Conservation (phyloP, 1,140 invertebrate species). For the Microvelia longipes region DNA sequence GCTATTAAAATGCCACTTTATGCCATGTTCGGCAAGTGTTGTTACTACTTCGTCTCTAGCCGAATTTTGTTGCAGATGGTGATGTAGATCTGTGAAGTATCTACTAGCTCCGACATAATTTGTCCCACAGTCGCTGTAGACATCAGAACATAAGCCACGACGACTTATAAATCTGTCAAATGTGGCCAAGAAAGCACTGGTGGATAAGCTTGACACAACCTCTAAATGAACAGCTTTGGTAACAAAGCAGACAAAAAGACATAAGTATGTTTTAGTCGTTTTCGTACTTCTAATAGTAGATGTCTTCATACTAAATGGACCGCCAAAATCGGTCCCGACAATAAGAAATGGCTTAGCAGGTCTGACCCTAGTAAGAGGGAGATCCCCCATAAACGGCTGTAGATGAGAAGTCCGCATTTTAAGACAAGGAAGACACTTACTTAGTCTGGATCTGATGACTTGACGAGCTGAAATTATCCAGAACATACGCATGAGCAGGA, state of each 20-base stretch:
- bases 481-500: not conserved
- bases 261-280: conserved; percentile 26
- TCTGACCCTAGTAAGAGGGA: not conserved
- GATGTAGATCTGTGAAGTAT: conserved; percentile 15
- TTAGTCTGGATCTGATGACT: not conserved
- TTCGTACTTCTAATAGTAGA: conserved; percentile 18
- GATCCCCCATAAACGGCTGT: not conserved
- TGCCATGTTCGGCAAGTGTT: conserved; percentile 8
- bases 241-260: conserved; percentile 25
- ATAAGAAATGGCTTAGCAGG: not conserved
- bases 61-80: conserved; percentile 11
- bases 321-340: conserved; percentile 10
- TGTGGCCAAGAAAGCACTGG: conserved; percentile 24
- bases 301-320: conserved; percentile 15
- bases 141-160: conserved; percentile 19
- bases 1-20: conserved; percentile 32
- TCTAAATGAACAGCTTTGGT: conserved; percentile 28
- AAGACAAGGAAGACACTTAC: conserved; percentile 4
- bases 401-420: too few relatives aligned
- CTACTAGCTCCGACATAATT: conserved; percentile 27
- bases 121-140: conserved; percentile 28
- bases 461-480: not conserved
- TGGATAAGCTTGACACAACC: conserved; percentile 22
- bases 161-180: conserved; percentile 23
- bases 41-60: not conserved